Evolutionary conservation across 1,140 invertebrate genomes (phyloP), one percentile per base, ranked within the genome.

Genomic region (Eupeodes corollae): DNA sequence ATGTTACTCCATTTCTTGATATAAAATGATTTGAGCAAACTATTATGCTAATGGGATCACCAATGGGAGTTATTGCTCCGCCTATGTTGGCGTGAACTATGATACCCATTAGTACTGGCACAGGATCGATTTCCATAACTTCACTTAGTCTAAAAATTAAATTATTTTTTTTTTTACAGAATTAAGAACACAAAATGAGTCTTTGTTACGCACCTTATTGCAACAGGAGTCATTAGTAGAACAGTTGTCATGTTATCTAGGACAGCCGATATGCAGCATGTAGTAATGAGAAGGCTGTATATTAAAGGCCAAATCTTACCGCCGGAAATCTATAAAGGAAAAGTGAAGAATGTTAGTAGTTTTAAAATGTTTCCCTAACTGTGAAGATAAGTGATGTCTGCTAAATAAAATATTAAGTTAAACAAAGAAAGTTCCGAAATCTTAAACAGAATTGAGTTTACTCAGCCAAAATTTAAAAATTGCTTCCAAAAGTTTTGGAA

Each of bases 11-110:
- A 47, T 75, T 72, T 42, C 72, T 68, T 11, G 73, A 66, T 18
- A 85, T 75, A n/a, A 74, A 73, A 32, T 65, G 61, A 70, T 85
- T 82, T 0, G 78, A 79, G n/a, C 83, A 78, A 6, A 88, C 86
- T 45, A 89, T 88, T 9, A 88, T 83, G 66, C 88, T 88, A 0
- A 86, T 85, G 10, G 86, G 86, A 68, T 89, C 86, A 0, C 86
- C 86, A 30, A 88, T 78, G 1, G 84, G 84, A 1, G 86, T 88
- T 3, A 83, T 73, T 2, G 83, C 79, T 1, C 86, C 86, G 2
- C 86, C 86, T 51, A 88, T 84, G 53, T 88, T 89, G 0, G 83
- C 84, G 57, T 83, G 87, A 32, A 88, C 75, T 12, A 88, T 77
- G 58, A 82, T 78, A 12, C 77, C 72, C 52, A 83, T 84, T 13